phyloP scores from a whole-genome alignment of 2,888 invertebrate genomes.

The Pseudolycoriella hygida region DNA sequence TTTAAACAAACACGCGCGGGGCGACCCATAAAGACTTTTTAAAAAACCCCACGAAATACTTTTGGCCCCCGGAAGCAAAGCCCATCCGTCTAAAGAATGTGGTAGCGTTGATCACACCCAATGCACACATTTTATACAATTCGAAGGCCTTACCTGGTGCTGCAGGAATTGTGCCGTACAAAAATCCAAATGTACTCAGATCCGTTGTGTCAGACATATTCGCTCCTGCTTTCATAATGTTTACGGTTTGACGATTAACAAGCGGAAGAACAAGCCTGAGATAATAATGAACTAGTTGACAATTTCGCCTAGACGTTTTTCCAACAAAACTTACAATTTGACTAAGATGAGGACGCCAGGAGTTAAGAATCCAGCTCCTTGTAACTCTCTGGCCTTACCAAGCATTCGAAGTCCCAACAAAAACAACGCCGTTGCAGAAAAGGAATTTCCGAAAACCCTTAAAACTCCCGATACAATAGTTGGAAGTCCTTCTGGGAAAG shows the following conservation, averaged over 20 bases:
- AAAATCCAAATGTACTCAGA: slow-evolving; percentile 80
- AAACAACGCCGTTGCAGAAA: slow-evolving; percentile 82
- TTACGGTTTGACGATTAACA: slow-evolving; percentile 71
- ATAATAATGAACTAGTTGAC: not conserved
- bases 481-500: slow-evolving; percentile 64
- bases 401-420: slow-evolving; percentile 83
- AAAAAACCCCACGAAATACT: too few species aligned
- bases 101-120: too few species aligned
- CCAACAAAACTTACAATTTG: slow-evolving; percentile 51
- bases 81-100: too few species aligned
- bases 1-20: too few species aligned
- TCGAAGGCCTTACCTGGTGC: not conserved
- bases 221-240: slow-evolving; percentile 47
- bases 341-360: slow-evolving; percentile 77
- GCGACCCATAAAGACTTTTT: too few species aligned
- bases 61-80: too few species aligned
- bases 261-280: slow-evolving; percentile 61
- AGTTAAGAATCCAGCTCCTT: slow-evolving; percentile 60
- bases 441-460: slow-evolving; percentile 67
- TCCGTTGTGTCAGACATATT: slow-evolving; percentile 61
- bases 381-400: slow-evolving; percentile 64
- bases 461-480: slow-evolving; percentile 33
- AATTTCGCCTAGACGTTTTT: not conserved
- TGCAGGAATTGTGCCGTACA: slow-evolving; percentile 90
- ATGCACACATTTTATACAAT: too few species aligned